Conservation (phyloP, 1,140 invertebrate species). For the Temnothorax nylanderi region DNA sequence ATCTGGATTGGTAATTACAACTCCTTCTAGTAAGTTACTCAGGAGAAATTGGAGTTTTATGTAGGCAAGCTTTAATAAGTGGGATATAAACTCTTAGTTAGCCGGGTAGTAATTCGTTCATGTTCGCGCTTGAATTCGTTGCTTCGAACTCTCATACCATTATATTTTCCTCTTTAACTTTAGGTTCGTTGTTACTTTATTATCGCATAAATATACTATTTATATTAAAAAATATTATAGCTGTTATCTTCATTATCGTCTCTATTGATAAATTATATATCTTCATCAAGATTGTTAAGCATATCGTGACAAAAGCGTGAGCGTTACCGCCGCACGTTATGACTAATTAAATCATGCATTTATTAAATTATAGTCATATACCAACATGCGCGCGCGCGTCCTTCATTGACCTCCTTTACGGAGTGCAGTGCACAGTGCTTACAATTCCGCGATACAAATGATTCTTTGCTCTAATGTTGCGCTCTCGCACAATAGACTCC, state of each 20-base stretch:
- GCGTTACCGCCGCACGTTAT: slow-evolving; percentile 41
- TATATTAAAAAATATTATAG: neutral
- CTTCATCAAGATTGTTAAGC: slow-evolving; percentile 34
- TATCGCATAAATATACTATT: neutral
- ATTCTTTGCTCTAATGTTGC: neutral
- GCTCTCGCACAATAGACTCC: neutral
- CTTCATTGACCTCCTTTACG: slow-evolving; percentile 44
- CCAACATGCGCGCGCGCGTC: slow-evolving; percentile 4
- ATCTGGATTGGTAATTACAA: slow-evolving; percentile 24
- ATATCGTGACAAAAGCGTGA: slow-evolving; percentile 49
- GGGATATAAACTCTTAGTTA: slow-evolving; percentile 33
- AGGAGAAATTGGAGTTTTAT: slow-evolving; percentile 38
- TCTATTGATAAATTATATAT: slow-evolving; percentile 19
- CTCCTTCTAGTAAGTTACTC: slow-evolving; percentile 12
- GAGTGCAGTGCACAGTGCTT: neutral
- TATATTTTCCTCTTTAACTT: neutral
- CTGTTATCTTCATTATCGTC: neutral
- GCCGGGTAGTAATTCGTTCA: slow-evolving; percentile 30
- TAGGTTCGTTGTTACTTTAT: neutral
- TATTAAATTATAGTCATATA: slow-evolving; percentile 45
- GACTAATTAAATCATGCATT: slow-evolving; percentile 59
- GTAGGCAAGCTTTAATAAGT: slow-evolving; percentile 30
- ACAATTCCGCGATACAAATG: slow-evolving; percentile 29
- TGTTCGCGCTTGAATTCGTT: slow-evolving; percentile 11
- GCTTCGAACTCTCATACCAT: neutral